A percentile compares a stretch with the other conserved stretches of the same genome.
Conservation (phyloP, 2,888 invertebrate genomes). For the Pyrrhosoma nymphula region DNA sequence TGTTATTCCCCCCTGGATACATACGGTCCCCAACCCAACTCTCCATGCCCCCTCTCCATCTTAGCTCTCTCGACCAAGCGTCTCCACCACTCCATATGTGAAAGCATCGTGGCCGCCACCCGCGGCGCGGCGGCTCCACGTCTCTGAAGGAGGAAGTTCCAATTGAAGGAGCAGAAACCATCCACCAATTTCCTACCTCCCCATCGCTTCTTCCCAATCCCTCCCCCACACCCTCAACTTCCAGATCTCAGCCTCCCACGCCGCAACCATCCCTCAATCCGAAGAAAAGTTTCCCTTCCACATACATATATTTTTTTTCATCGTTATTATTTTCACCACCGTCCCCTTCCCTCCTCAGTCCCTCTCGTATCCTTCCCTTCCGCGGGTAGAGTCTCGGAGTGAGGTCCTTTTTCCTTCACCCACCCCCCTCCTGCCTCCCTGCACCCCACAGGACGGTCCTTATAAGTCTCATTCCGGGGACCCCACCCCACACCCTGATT, state of each 20-base stretch:
- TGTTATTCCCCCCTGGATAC: background rate
- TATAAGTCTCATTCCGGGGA: background rate
- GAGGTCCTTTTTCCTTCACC: background rate
- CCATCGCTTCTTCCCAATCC: background rate
- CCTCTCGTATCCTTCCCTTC: background rate
- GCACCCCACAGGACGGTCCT: background rate
- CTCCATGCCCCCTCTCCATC: background rate
- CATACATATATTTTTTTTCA: background rate
- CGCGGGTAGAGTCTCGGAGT: background rate
- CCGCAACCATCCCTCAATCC: background rate
- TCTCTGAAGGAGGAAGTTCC: constrained; percentile 63
- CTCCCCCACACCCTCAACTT: background rate
- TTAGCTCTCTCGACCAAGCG: background rate
- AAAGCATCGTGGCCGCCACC: constrained; percentile 23
- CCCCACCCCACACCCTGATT: background rate
- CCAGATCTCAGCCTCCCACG: background rate
- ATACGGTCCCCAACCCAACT: background rate
- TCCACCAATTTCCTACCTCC: constrained; percentile 62
- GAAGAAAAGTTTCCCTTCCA: background rate
- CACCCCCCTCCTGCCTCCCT: background rate
- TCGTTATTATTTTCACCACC: background rate
- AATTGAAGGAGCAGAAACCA: constrained; percentile 63
- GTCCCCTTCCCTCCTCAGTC: background rate
- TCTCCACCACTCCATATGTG: constrained; percentile 13
- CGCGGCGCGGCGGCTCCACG: constrained; percentile 10